Base-by-base conservation (phyloP, 1,140 invertebrate species). In the Eumaeus atala region DNA sequence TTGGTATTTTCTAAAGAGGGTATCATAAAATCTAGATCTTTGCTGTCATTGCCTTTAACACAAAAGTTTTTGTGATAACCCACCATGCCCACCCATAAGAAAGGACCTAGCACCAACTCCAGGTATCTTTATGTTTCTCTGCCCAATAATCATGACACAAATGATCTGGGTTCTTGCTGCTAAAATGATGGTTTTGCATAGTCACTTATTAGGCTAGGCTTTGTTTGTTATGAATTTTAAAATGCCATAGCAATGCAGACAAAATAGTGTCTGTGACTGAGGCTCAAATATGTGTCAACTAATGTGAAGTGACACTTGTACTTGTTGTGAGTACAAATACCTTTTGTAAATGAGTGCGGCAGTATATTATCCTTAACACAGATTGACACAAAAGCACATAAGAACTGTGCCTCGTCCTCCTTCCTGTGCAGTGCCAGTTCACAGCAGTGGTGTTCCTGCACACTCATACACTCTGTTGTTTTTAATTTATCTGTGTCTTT, bases 321-420 rank as follows among this genome's bases (percentile, higher is more conserved):
- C 6, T 40, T 9, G 14, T 40, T 40, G 6, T 47, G 9, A 16
- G 8, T 37, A 42, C 51, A 11, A 56, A 67, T 59, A 84, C 82
- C 80, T 79, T 81, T 84, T 44, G 72, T 56, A 72, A 82, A 82
- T 16, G 77, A 69, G 21, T 70, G 56, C 2, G 80, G 82, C 11
- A 85, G 54, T 0, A 85, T 61, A 49, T 82, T 73, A 35, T 82
- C 73, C 48, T 81, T 77, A 44, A 85, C 73, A 66, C 67, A 74
- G 34, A 84, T 61, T 44, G 71, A 70, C 9, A 84, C 74, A 70
- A 85, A 85, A 6, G 82, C 82, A 56, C 81, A 72, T 33, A 85
- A 56, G 68, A 84, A 86, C 12, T 83, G 77, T 0, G 63, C 18
- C 53, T 75, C 61, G 53, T 70, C 48, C 40, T 51, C 53, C 63